A percentile compares a stretch with the other conserved stretches of the same genome.
phyloP scores from a whole-genome alignment of 2,113 vertebrate genomes.

The Delphinus delphis region DNA sequence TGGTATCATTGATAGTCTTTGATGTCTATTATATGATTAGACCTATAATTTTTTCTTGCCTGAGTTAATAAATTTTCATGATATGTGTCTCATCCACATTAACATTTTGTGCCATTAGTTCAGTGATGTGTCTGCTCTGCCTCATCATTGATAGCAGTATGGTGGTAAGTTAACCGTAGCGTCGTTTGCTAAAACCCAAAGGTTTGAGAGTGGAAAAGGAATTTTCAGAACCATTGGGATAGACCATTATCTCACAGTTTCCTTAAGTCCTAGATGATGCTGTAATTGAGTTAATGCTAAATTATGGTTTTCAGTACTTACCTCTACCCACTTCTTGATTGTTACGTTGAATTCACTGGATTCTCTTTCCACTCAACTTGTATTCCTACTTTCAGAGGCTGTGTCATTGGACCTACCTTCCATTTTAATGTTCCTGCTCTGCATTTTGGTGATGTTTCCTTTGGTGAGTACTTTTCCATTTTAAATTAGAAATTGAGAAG shows the following conservation, averaged over 20 bases:
- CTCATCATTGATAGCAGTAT: background rate
- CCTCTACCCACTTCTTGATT: background rate
- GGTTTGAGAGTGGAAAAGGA: slow-evolving; percentile 65
- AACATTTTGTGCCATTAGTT: background rate
- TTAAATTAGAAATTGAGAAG: slow-evolving; percentile 3
- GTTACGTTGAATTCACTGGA: background rate
- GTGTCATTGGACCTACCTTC: slow-evolving; percentile 87
- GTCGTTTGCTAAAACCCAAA: slow-evolving; percentile 30
- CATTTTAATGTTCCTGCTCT: slow-evolving; percentile 87
- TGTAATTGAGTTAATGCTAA: slow-evolving; percentile 15
- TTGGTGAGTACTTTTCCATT: slow-evolving; percentile 85
- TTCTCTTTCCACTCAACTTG: background rate
- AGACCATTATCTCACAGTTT: background rate
- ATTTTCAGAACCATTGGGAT: background rate
- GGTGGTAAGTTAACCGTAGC: background rate
- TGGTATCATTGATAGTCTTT: background rate
- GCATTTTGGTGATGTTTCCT: slow-evolving; percentile 89
- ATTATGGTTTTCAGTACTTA: background rate
- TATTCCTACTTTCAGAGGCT: slow-evolving; percentile 84
- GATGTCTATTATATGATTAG: background rate
- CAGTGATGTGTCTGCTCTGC: background rate
- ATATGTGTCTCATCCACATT: background rate
- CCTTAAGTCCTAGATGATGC: background rate
- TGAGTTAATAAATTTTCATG: background rate
- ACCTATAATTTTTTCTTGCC: background rate